Evolutionary conservation across 2,113 vertebrate genomes (phyloP).

Genomic region (Suricata suricatta): DNA sequence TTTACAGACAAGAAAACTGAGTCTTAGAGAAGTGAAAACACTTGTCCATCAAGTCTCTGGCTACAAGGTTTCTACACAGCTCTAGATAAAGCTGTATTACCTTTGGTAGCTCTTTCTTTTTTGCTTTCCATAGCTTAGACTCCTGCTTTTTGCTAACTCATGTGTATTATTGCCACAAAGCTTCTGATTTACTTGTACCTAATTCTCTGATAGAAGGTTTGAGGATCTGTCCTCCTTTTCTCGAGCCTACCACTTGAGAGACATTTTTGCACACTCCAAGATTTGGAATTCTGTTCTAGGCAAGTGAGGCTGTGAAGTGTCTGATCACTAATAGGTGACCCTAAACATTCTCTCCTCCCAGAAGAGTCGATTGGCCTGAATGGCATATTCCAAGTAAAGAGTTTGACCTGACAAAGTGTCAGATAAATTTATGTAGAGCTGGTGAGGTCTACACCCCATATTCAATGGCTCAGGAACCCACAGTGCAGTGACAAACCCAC

Average conservation of each 20-base stretch:
- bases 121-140: neutral
- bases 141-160: neutral
- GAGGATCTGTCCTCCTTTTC: neutral
- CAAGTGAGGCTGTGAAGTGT: neutral
- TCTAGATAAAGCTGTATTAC: neutral
- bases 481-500: neutral
- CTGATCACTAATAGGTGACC: neutral
- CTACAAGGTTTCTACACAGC: neutral
- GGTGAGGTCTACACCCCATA: neutral
- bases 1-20: conserved; percentile 19
- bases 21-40: neutral
- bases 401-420: neutral
- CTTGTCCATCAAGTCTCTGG: neutral
- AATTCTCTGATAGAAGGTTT: conserved; percentile 29
- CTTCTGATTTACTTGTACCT: neutral
- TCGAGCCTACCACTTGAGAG: neutral
- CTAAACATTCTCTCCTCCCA: neutral
- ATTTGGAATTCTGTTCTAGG: neutral
- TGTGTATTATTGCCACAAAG: neutral
- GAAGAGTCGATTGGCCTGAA: neutral
- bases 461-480: neutral
- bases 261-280: neutral
- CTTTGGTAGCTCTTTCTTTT: neutral
- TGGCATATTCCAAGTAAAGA: neutral
- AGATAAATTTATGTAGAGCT: neutral